A percentile compares a stretch with the other conserved stretches of the same genome.
Conservation (phyloP, 2,797 vertebrate species). For the Ciconia nigra region DNA sequence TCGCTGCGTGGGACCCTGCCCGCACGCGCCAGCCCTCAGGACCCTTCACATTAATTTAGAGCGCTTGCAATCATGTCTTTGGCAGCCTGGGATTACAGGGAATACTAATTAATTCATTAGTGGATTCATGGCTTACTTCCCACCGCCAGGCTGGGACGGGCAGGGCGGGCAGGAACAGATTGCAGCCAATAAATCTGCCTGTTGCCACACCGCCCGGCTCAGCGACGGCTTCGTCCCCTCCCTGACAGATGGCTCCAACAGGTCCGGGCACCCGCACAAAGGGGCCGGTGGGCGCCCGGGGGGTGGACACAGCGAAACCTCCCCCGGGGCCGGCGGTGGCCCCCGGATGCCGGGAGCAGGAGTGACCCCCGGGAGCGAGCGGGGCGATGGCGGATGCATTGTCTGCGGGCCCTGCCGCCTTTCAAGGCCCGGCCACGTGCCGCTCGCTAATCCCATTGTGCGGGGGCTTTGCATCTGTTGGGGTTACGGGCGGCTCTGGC, state of each 20-base stretch:
- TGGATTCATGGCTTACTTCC: constrained; percentile 45
- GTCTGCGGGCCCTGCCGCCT: background rate
- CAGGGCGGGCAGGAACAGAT: constrained; percentile 67
- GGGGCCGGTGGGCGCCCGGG: background rate
- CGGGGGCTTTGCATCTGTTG: constrained; percentile 60
- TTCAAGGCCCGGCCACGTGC: background rate
- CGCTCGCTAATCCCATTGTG: constrained; percentile 60
- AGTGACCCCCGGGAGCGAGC: constrained; percentile 2
- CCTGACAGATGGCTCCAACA: constrained; percentile 64
- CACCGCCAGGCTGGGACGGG: constrained; percentile 25
- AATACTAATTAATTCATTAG: constrained; percentile 78
- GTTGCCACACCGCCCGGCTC: constrained; percentile 59
- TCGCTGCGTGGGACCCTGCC: background rate
- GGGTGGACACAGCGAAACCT: background rate
- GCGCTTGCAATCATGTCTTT: background rate
- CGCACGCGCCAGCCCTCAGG: background rate
- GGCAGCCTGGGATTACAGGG: constrained; percentile 59
- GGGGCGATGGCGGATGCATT: background rate
- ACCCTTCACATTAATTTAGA: background rate
- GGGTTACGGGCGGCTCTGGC: background rate
- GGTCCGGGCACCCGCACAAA: constrained; percentile 40
- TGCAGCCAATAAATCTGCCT: constrained; percentile 77
- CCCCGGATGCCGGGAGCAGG: background rate
- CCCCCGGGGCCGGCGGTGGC: background rate
- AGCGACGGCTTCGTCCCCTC: background rate